Conservation (phyloP, 2,797 vertebrate genomes). For the Loris lydekkerianus region DNA sequence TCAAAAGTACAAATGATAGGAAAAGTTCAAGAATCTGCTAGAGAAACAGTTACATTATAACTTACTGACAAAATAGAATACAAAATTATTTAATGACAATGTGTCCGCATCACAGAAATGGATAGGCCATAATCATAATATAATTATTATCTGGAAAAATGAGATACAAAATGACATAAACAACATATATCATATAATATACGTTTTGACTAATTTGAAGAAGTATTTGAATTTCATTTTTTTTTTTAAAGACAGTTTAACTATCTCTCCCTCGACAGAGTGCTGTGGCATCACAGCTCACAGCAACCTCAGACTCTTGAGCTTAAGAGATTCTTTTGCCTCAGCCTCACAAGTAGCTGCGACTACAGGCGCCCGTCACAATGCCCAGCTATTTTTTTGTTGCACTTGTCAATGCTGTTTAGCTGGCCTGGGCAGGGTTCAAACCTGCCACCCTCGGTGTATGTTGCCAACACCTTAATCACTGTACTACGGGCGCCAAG, state of each 20-base stretch:
- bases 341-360: too few species aligned
- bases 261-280: too few species aligned
- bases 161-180: background rate
- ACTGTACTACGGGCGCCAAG: too few species aligned
- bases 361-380: too few species aligned
- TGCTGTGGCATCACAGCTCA: too few species aligned
- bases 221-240: conserved; percentile 23
- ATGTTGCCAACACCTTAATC: too few species aligned
- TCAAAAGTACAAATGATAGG: background rate
- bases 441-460: too few species aligned
- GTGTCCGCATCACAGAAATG: background rate
- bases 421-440: too few species aligned
- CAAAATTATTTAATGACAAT: conserved; percentile 7
- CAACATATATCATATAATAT: background rate
- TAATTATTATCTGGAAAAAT: conserved; percentile 15
- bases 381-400: too few species aligned
- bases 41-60: background rate
- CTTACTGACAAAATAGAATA: background rate
- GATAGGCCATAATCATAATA: background rate
- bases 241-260: background rate
- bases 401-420: too few species aligned
- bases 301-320: too few species aligned
- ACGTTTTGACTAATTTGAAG: conserved; percentile 4
- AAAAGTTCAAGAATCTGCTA: background rate
- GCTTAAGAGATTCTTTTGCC: too few species aligned